phyloP scores from a whole-genome alignment of 2,113 vertebrate genomes.

The Tyto alba region DNA sequence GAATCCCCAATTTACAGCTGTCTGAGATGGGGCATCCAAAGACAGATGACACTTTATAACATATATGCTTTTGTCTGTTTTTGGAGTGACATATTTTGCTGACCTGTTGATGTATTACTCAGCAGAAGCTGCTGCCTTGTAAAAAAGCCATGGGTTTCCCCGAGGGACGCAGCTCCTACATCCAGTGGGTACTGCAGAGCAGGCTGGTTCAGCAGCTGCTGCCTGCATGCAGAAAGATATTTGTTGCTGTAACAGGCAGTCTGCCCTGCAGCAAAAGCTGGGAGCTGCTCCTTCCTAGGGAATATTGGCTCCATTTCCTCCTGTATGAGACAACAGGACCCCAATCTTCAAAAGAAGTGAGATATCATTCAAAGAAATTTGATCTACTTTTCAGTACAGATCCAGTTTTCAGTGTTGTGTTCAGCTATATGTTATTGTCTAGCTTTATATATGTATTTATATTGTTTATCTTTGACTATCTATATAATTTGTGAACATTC shows the following conservation, averaged over 20 bases:
- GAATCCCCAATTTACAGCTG: neutral
- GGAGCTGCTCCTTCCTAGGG: neutral
- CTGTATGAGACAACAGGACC: neutral
- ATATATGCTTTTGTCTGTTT: neutral
- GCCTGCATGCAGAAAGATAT: rapidly evolving
- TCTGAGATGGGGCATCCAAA: neutral
- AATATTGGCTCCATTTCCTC: neutral
- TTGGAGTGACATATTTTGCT: neutral
- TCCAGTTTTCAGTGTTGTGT: neutral
- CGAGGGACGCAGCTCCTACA: rapidly evolving
- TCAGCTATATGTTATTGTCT: neutral
- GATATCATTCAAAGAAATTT: neutral
- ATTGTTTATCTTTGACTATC: neutral
- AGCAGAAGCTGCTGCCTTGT: neutral
- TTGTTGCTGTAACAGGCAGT: neutral
- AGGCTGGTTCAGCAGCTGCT: neutral
- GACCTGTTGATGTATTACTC: neutral
- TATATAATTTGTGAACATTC: neutral
- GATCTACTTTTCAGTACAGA: neutral
- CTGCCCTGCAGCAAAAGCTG: neutral
- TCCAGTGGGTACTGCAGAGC: neutral
- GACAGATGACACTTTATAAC: neutral
- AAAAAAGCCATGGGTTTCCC: neutral
- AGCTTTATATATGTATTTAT: neutral
- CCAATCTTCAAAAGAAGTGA: neutral